phyloP scores from a whole-genome alignment of 2,797 vertebrate genomes.

The Chromis chromis region DNA sequence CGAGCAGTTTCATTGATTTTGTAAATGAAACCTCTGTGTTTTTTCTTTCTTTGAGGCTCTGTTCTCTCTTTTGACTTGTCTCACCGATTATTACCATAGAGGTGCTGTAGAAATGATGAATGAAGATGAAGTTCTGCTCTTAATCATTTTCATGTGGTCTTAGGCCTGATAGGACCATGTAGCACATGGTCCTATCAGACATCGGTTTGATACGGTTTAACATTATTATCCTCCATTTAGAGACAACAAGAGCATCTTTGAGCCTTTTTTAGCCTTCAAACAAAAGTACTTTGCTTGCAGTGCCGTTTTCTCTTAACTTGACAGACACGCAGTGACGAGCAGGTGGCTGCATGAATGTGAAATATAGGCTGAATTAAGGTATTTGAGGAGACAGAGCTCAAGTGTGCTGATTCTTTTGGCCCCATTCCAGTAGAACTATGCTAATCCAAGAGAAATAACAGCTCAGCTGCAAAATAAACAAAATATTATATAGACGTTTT shows the following conservation, averaged over 20 bases:
- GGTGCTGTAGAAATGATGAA: conserved; percentile 18
- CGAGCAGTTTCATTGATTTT: conserved; percentile 33
- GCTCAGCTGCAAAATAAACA: conserved; percentile 47
- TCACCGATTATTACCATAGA: conserved; percentile 4
- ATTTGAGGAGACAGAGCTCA: conserved; percentile 31
- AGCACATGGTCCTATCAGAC: conserved; percentile 37
- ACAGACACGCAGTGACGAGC: conserved; percentile 19
- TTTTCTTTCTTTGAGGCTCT: not conserved
- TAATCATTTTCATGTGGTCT: conserved; percentile 59
- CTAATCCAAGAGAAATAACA: conserved; percentile 57
- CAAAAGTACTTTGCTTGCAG: not conserved
- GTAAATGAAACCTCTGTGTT: conserved; percentile 28
- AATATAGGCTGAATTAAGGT: conserved; percentile 40
- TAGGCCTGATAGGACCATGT: no score
- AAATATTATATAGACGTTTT: conserved; percentile 12
- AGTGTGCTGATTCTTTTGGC: conserved; percentile 59
- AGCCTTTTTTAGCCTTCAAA: not conserved
- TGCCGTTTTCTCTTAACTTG: conserved; percentile 14
- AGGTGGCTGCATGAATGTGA: conserved; percentile 44
- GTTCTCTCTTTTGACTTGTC: not conserved
- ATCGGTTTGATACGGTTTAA: conserved; percentile 29
- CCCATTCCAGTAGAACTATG: conserved; percentile 28
- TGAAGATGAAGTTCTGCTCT: conserved; percentile 9
- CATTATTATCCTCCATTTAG: conserved; percentile 31
- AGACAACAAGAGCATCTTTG: conserved; percentile 27